Base-by-base conservation (phyloP, 92 coral and sea anemone species). In the Epizoanthus ramosus region DNA sequence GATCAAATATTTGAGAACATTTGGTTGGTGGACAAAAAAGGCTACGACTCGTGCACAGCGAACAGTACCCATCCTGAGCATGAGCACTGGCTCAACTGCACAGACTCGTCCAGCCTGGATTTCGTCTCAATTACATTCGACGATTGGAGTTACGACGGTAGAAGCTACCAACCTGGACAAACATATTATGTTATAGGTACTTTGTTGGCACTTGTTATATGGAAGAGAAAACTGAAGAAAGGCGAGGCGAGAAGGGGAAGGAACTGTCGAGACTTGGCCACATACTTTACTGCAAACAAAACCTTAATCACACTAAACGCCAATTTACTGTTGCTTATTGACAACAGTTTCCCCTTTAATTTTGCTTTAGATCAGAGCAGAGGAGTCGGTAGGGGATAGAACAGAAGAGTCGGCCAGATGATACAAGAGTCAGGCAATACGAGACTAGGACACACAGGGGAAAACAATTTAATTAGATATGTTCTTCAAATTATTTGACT, bases 161-260 rank as follows among this genome's bases (percentile, higher is more conserved):
- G 23, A 57, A 35, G 54, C 22, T 75, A 6, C 21, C 28, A 75
- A 31, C 56, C 67, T 31, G 80, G 80, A 18, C 35, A 58, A 31
- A 58, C 80, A 5, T 75, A 75, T 58, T 75, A 75, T 24, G 35
- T 75, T 31, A 75, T 75, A 16, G 80, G 80, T 75, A 75, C 16
- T 75, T 75, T 18, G 35, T 9, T 50, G 54, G 54, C 10, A 37
- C n/a, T n/a, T n/a, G n/a, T n/a, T 37, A 6, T 37, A 50, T 50
- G 54, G 14, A 50, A 10, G 54, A 50, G 54, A 10, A 0, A 50
- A 50, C 10, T 1, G 15, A 2, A 50, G 13, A 50, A 13, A 50
- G 54, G 59, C 35, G 24, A 50, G 3, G 50, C 53, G 33, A 35
- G 4, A 37, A 1, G 43, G 43, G 19, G 43, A 64, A 7, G 24